Base-by-base conservation (phyloP, 1,140 invertebrate genomes). In the Scaptomyza hsui region DNA sequence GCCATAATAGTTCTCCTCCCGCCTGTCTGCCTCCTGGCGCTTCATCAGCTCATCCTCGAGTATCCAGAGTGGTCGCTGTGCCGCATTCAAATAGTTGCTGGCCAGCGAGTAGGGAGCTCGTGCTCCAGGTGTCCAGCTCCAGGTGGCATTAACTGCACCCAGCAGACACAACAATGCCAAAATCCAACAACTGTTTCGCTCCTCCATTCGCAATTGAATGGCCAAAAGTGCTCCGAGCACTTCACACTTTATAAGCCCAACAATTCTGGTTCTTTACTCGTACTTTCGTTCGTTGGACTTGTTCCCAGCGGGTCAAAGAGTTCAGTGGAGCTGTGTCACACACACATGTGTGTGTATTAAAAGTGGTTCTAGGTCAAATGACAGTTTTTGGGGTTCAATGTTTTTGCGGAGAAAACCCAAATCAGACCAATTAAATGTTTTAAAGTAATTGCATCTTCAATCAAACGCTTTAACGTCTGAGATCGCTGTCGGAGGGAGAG, bases 61-160 rank as follows among this genome's bases (percentile, higher is more conserved):
- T 69, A 90, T 80, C 89, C 89, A 90, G 0, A 90, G 53, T 1
- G 89, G 89, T 0, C 89, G 73, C 9, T 80, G 72, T 0, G 75
- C 67, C 6, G 18, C 56, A 16, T 69, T 49, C 39, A 80, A 24
- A 13, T 73, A 82, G 32, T 53, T 72, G 9, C 67, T 37, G 0
- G 42, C 78, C 29, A 41, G 2, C 0, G 41, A 13, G 15, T 35
- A 60, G 0, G 10, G 24, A 7, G 18, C 2, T 10, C 15, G 3
- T 3, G 29, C 6, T n/a, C n/a, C n/a, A 6, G 44, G 57, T 5
- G 48, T 29, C 60, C 60, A 71, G 3, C 39, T 39, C 41, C 35
- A 76, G 13, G 15, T 59, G 18, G 3, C 37, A n/a, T 24, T 35
- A 4, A 62, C 10, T 1, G 60, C 60, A 13, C 48, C 19, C 3